Evolutionary conservation across 2,113 vertebrate genomes (phyloP).

Genomic region (Psittacara wagleri): DNA sequence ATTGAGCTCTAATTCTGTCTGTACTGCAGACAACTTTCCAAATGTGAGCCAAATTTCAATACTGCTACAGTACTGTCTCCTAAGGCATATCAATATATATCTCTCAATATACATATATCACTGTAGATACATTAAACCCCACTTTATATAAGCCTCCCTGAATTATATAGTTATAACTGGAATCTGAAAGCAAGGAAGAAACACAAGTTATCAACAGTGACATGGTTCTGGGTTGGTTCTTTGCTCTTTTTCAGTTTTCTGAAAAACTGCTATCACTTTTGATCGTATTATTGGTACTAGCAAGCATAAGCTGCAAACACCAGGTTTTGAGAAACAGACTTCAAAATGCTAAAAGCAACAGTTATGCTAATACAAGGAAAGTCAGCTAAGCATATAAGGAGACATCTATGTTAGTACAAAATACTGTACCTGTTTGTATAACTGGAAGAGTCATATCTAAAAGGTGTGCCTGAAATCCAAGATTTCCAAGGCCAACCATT

Average conservation of each 20-base stretch:
- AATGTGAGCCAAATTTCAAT: background rate
- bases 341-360: background rate
- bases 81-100: background rate
- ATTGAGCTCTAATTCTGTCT: background rate
- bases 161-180: background rate
- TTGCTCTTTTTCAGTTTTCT: background rate
- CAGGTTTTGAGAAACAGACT: background rate
- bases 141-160: background rate
- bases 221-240: background rate
- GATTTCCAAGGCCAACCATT: conserved; percentile 83
- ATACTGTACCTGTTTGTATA: conserved; percentile 78
- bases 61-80: background rate
- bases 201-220: background rate
- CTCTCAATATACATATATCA: background rate
- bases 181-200: background rate
- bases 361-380: background rate
- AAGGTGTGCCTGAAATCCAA: conserved; percentile 76
- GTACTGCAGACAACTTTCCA: background rate
- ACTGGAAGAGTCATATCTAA: conserved; percentile 78
- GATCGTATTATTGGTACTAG: background rate
- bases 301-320: background rate
- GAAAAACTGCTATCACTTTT: background rate
- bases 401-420: background rate
- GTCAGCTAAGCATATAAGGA: background rate
- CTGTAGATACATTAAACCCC: background rate